Base-by-base conservation (phyloP, 2,888 invertebrate genomes). In the Spatulosminthurus flaviceps region DNA sequence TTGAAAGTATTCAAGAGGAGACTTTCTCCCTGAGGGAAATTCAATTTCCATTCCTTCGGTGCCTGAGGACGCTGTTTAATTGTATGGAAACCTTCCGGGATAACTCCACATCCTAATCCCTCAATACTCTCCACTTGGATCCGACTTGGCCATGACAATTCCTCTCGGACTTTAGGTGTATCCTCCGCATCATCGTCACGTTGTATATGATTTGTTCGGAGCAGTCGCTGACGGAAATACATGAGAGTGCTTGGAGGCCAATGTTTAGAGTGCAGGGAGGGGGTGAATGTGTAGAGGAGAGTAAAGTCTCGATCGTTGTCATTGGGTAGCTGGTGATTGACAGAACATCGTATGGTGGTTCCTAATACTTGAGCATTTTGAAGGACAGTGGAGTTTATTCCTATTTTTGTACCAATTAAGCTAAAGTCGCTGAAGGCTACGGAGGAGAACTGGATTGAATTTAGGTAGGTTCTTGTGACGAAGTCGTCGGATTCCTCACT, bases 21-120 rank as follows among this genome's bases (percentile, higher is more conserved):
- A 92, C 90, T 87, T 94, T 94, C 0, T 93, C 94, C 77, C 92
- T 91, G 0, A 94, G 93, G 51, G 86, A 94, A 95, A 61, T 90
- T 90, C 1, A 94, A 89, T 87, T 92, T 92, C 95, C 95, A 95
- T 87, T 95, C 93, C 24, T 64, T 64, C 22, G 11, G 21, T 24
- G 11, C 24, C 7, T 64, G 7, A 11, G 9, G 22, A 4, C 64
- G 2, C 2, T 22, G 1, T 2, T 51, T 13, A 51, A 5, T 51
- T 13, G 51, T 11, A 51, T 91, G 89, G 87, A 91, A 92, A 11
- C 93, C 93, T 81, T 92, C 88, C 0, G 95, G 94, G 13, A 93
- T 90, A 29, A 93, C 87, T 82, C 92, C 90, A 85, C 92, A 93
- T 1, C 93, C 92, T 75, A 91, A 90, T 2, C 90, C 90, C 76